Base-by-base conservation (phyloP, 2,113 vertebrate species). In the Melanotaenia duboulayi region DNA sequence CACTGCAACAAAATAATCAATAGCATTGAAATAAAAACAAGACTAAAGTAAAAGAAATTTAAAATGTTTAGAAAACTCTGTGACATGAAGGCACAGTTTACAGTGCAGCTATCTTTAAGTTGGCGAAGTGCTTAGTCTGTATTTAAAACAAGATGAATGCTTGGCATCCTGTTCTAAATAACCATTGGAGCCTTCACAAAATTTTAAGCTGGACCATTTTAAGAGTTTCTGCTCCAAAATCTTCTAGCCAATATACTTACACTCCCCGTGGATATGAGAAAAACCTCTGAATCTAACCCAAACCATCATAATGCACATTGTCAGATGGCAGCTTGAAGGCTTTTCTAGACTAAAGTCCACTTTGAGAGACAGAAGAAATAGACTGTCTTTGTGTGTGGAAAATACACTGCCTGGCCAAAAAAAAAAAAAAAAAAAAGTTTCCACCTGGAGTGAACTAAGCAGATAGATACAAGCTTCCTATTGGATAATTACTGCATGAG, bases 81-180 rank as follows among this genome's bases (percentile, higher is more conserved):
- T 19, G 17, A 48, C 6, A 48, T 8, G 16, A 9, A n/a, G 8
- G 19, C 42, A 19, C 17, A 48, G 17, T n/a, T 48, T 13, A 44
- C 5, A 16, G 13, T 19, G 19, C 17, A 24, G 12, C 32, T 22
- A 9, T 23, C 28, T 22, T 16, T 50, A 48, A 9, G 44, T 12
- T 16, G 25, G 17, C 24, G 49, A 20, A 22, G 12, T 13, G 24
- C 59, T 19, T 12, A 10, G 1, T 24, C 10, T 44, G 14, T 7
- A 3, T 28, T 28, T 46, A 44, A 44, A 25, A 23, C 44, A 37
- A 23, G 12, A 50, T 22, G 49, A 35, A 35, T 32, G 14, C 13
- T 22, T 76, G 61, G 78, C 54, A 32, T 84, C 60, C 10, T 48
- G 20, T 51, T 55, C 22, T 32, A 7, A 56, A 67, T 51, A 57